A percentile compares a stretch with the other conserved stretches of the same genome.
phyloP scores from a whole-genome alignment of 2,113 vertebrate species.

The Heptranchias perlo region DNA sequence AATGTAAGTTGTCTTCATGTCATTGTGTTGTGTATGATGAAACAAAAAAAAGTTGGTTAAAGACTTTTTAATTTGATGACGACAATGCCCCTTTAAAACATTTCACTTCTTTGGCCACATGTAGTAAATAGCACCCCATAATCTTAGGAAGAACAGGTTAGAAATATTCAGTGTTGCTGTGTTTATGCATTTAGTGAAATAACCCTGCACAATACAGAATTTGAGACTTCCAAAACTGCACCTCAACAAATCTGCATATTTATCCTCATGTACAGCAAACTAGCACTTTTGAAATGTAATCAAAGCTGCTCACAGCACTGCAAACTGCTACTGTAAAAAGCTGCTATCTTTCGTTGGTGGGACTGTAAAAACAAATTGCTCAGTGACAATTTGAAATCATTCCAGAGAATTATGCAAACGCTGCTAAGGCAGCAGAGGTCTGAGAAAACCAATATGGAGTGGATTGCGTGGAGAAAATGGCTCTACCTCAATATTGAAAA shows the following conservation, averaged over 20 bases:
- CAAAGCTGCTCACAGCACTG: not conserved
- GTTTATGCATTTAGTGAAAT: not conserved
- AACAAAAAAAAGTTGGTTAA: not conserved
- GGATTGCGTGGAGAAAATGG: not conserved
- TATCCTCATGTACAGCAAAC: not conserved
- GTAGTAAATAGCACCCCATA: not conserved
- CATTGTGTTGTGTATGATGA: not conserved
- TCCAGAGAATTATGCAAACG: not conserved
- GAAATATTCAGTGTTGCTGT: not conserved
- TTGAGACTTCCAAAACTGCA: not conserved
- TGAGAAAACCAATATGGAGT: not conserved
- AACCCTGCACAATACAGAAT: not conserved
- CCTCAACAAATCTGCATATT: slow-evolving; percentile 9
- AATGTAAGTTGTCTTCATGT: not conserved
- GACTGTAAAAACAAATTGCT: slow-evolving; percentile 10
- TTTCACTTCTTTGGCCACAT: not conserved
- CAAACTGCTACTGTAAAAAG: not conserved
- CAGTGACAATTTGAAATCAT: slow-evolving; percentile 11
- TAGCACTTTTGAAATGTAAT: not conserved
- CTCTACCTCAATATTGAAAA: not conserved
- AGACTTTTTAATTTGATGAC: not conserved
- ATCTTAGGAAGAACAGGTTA: not conserved
- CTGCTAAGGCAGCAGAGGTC: not conserved
- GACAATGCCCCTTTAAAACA: not conserved
- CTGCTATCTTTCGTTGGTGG: not conserved